Percentiles rank a stretch among this genome's conserved stretches.
Evolutionary conservation across 2,113 vertebrate species (phyloP).

Genomic region (Syngnathus floridae): DNA sequence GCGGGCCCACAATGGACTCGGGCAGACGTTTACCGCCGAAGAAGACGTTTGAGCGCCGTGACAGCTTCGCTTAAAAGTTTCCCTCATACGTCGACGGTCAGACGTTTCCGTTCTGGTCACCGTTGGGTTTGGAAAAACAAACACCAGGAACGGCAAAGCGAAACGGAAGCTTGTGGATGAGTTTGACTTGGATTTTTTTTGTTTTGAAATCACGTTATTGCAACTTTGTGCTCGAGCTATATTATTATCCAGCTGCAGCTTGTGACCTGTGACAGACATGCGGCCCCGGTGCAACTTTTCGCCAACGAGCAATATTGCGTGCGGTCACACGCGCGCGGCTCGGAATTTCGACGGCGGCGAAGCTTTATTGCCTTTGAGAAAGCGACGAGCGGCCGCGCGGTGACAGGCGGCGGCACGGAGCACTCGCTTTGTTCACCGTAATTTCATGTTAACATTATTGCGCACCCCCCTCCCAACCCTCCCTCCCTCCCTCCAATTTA

Average conservation of each 20-base stretch:
- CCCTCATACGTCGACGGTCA: neutral
- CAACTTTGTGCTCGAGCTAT: too few relatives aligned
- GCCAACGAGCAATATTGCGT: neutral
- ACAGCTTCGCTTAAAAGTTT: neutral
- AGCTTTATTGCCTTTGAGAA: slow-evolving; percentile 55
- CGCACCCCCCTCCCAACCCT: neutral
- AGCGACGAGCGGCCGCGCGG: slow-evolving; percentile 51
- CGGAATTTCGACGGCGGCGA: slow-evolving; percentile 14
- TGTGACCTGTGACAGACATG: too few relatives aligned
- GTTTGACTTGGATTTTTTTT: too few relatives aligned
- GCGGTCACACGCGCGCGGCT: neutral
- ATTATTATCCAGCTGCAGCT: too few relatives aligned
- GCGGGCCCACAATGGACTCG: slow-evolving; percentile 56
- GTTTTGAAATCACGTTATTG: too few relatives aligned
- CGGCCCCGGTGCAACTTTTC: neutral
- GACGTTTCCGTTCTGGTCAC: neutral
- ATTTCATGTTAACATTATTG: slow-evolving; percentile 65
- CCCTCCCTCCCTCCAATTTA: slow-evolving; percentile 64
- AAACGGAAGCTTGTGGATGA: too few relatives aligned
- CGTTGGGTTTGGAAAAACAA: neutral
- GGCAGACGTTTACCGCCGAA: slow-evolving; percentile 46
- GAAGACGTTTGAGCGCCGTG: slow-evolving; percentile 43
- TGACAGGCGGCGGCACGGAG: slow-evolving; percentile 69
- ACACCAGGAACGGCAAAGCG: too few relatives aligned
- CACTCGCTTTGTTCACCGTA: slow-evolving; percentile 68